phyloP scores from a whole-genome alignment of 2,113 vertebrate genomes.

The Dolichotis patagonum region DNA sequence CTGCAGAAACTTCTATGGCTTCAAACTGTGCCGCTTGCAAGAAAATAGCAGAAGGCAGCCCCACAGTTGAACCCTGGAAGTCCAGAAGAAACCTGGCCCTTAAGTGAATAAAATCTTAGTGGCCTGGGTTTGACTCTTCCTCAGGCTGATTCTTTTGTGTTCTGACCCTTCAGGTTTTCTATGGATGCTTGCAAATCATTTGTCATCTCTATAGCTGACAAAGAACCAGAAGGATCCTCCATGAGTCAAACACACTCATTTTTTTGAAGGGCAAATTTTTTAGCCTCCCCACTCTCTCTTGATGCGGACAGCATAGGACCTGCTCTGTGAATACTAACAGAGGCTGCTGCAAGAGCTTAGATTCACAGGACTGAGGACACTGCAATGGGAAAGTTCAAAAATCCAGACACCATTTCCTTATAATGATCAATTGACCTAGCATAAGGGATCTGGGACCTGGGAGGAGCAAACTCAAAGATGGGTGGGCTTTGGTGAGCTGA shows the following conservation, averaged over 20 bases:
- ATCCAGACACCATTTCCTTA: fast-evolving
- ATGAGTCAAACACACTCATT: slow-evolving; percentile 77
- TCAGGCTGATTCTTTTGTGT: background rate
- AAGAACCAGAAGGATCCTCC: slow-evolving; percentile 79
- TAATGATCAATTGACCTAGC: background rate
- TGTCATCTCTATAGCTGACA: slow-evolving; percentile 76
- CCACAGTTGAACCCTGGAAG: background rate
- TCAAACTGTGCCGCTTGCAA: background rate
- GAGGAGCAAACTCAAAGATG: too few species aligned
- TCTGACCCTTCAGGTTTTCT: background rate
- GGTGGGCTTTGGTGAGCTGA: background rate
- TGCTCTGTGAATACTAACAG: slow-evolving; percentile 80
- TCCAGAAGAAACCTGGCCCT: background rate
- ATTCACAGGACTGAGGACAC: fast-evolving
- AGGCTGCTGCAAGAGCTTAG: fast-evolving
- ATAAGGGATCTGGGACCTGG: fast-evolving
- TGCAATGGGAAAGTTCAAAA: fast-evolving
- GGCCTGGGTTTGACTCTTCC: background rate
- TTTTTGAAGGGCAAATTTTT: slow-evolving; percentile 85
- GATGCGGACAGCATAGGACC: slow-evolving; percentile 80
- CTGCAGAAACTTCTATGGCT: background rate
- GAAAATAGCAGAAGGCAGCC: too few species aligned
- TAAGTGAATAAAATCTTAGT: background rate
- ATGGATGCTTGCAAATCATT: slow-evolving; percentile 62
- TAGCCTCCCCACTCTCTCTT: slow-evolving; percentile 80